Percentiles rank a stretch among this genome's conserved stretches.
phyloP scores from a whole-genome alignment of 2,888 invertebrate species.

The Gymnoscelis rufifasciata region DNA sequence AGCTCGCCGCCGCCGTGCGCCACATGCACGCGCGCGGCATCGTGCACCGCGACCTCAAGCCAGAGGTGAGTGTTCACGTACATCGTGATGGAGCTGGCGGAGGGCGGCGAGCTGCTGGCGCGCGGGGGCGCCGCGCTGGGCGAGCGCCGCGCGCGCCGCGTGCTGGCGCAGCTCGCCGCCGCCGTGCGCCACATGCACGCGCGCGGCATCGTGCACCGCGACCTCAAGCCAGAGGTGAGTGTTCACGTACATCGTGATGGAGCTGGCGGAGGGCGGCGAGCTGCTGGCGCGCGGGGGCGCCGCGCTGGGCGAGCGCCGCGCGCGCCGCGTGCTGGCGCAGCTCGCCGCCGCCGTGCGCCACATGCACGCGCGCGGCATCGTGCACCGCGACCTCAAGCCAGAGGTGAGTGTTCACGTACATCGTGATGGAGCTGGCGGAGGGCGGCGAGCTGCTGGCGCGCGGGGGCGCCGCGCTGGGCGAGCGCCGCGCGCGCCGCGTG shows the following conservation, averaged over 20 bases:
- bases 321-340: slow-evolving; percentile 88
- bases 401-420: slow-evolving; percentile 83
- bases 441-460: no score
- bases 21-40: slow-evolving; percentile 85
- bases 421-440: no score
- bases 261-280: no score
- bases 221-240: slow-evolving; percentile 83
- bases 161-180: slow-evolving; percentile 89
- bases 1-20: slow-evolving; percentile 89
- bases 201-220: slow-evolving; percentile 7
- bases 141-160: slow-evolving; percentile 87
- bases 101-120: no score
- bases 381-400: slow-evolving; percentile 62
- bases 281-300: no score
- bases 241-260: no score
- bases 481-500: slow-evolving; percentile 87
- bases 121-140: slow-evolving; percentile 85
- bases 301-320: slow-evolving; percentile 86
- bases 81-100: no score
- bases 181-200: slow-evolving; percentile 93
- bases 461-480: slow-evolving; percentile 86
- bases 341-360: slow-evolving; percentile 90
- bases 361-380: slow-evolving; percentile 82
- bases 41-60: slow-evolving; percentile 46
- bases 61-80: slow-evolving; percentile 84